phyloP scores from a whole-genome alignment of 1,140 invertebrate species.

The Ceratosolen fusciceps region DNA sequence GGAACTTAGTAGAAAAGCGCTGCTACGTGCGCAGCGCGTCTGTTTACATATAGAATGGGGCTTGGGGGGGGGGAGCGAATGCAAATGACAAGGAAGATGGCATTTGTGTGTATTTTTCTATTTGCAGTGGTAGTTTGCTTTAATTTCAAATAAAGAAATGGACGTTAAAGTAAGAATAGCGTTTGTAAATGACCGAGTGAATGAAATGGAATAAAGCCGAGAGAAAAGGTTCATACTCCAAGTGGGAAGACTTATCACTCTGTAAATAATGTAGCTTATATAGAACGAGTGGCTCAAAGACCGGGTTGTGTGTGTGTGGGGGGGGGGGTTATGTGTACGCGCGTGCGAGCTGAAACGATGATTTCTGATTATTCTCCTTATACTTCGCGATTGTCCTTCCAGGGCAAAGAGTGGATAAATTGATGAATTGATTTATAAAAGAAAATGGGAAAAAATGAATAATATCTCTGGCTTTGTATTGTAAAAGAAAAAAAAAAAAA shows the following conservation, averaged over 20 bases:
- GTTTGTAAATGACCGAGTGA: not conserved
- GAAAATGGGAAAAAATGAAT: not conserved
- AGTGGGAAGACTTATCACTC: conserved; percentile 67
- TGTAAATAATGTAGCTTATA: conserved; percentile 60
- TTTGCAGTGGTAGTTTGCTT: not conserved
- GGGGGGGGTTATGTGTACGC: not conserved
- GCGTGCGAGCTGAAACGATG: not conserved
- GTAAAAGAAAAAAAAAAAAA: too few relatives aligned
- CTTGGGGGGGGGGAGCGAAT: not conserved
- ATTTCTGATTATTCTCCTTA: not conserved
- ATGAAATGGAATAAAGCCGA: conserved; percentile 16
- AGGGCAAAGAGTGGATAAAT: not conserved
- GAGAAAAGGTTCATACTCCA: conserved; percentile 33
- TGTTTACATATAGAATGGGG: too few relatives aligned
- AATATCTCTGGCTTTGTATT: too few relatives aligned
- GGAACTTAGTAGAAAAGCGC: too few relatives aligned
- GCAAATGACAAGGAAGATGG: not conserved
- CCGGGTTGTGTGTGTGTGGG: not conserved
- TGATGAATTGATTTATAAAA: not conserved
- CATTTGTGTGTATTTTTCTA: not conserved
- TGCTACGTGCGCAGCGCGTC: too few relatives aligned
- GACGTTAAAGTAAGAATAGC: not conserved
- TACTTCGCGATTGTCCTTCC: not conserved
- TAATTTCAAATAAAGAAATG: not conserved
- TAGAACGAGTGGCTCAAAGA: not conserved